Evolutionary conservation across 92 coral and sea anemone species (phyloP).

Genomic region (Palythoa heliodiscus): DNA sequence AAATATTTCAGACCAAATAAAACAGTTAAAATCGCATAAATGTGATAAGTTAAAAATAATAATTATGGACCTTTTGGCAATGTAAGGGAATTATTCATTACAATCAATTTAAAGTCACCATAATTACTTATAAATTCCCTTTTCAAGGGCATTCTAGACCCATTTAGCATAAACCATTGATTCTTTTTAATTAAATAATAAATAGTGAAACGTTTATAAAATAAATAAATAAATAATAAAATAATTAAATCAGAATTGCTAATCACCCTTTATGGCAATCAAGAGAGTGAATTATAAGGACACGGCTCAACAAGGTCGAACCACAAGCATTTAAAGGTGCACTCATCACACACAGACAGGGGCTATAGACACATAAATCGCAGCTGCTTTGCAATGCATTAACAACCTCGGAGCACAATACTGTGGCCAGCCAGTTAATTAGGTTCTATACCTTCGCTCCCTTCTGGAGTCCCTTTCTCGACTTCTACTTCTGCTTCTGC

Average conservation of each 20-base stretch:
- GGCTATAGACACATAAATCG: too few species aligned
- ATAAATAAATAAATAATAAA: too few species aligned
- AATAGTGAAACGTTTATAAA: too few species aligned
- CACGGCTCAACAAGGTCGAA: too few species aligned
- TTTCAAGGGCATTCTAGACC: background rate
- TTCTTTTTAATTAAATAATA: background rate
- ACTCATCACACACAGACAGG: too few species aligned
- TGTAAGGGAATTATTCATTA: background rate
- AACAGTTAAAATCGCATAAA: too few species aligned
- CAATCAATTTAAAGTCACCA: background rate
- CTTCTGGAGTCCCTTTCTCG: constrained; percentile 70
- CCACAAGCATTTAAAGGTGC: too few species aligned
- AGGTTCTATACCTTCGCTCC: constrained; percentile 56
- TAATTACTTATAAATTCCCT: background rate
- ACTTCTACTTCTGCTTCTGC: constrained; percentile 84
- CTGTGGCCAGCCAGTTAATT: background rate
- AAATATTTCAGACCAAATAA: background rate
- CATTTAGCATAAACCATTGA: background rate
- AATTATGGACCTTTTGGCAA: background rate
- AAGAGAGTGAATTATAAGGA: too few species aligned
- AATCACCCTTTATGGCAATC: too few species aligned
- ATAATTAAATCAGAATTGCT: too few species aligned
- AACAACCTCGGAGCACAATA: too few species aligned
- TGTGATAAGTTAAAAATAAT: background rate
- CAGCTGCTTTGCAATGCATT: too few species aligned